These are phyloP conservation scores for Lithodes maja DNA, from an alignment of 2,888 invertebrate genomes.

Conservation along the genomic window DNA sequence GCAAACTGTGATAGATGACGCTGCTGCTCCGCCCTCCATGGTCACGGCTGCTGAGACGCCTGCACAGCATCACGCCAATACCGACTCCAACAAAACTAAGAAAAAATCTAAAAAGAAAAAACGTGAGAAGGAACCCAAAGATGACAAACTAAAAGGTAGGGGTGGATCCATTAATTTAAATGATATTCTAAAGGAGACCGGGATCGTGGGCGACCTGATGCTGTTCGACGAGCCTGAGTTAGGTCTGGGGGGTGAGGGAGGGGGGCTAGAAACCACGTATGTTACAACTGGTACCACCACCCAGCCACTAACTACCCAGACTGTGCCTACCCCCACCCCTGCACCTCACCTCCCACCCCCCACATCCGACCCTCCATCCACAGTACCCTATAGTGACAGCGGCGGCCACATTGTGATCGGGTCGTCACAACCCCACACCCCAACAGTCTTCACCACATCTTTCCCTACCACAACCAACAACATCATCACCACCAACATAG, in stretches of 20 bases:
- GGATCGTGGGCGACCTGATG: constrained; percentile 66
- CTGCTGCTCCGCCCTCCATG: constrained; percentile 55
- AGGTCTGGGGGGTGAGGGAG: constrained; percentile 59
- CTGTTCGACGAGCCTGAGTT: constrained; percentile 68
- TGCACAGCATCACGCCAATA: constrained; percentile 57
- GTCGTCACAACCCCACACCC: constrained; percentile 40
- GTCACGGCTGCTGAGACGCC: constrained; percentile 46
- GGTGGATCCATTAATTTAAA: constrained; percentile 66
- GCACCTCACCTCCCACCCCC: constrained; percentile 8
- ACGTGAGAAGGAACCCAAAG: constrained; percentile 66
- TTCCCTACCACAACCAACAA: constrained; percentile 10
- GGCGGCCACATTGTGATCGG: constrained; percentile 50
- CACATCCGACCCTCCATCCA: constrained; percentile 8
- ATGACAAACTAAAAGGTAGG: constrained; percentile 61
- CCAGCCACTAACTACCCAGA: constrained; percentile 13
- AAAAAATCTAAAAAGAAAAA: constrained; percentile 70
- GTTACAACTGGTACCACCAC: constrained; percentile 17
- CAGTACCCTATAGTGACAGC: constrained; percentile 22
- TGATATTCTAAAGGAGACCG: constrained; percentile 69
- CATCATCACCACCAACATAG: constrained; percentile 30
- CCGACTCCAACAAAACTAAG: constrained; percentile 62
- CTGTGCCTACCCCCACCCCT: constrained; percentile 15
- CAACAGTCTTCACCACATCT: constrained; percentile 36
- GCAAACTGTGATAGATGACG: constrained; percentile 66
- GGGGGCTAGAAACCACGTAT: constrained; percentile 30